Conservation (phyloP, 2,888 invertebrate species). For the Pammene fasciana region DNA sequence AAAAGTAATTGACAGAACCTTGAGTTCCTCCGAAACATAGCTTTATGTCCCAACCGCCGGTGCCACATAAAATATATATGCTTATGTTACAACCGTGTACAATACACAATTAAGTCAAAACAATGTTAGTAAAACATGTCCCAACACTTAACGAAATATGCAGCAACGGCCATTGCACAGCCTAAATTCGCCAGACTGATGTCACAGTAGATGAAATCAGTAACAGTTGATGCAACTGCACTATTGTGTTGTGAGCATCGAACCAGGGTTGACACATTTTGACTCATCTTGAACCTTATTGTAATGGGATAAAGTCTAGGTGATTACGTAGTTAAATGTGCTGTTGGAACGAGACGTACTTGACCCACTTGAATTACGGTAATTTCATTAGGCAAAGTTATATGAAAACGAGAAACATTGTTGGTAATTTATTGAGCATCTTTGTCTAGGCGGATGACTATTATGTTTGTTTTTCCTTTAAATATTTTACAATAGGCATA, state of each 20-base stretch:
- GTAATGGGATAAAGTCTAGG: too few species aligned
- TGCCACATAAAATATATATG: not conserved
- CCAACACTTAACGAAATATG: conserved; percentile 10
- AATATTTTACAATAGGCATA: too few species aligned
- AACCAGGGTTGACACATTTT: not conserved
- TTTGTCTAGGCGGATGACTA: not conserved
- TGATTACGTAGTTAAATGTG: too few species aligned
- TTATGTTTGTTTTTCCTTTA: not conserved
- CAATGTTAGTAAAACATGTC: conserved; percentile 2
- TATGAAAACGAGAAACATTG: conserved; percentile 12
- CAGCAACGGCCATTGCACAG: conserved; percentile 18
- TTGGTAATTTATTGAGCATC: conserved; percentile 14
- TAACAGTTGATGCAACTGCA: conserved; percentile 39
- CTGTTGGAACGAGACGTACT: conserved; percentile 38
- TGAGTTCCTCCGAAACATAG: too few species aligned
- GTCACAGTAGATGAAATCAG: conserved; percentile 38
- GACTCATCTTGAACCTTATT: too few species aligned
- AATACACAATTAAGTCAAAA: conserved; percentile 1
- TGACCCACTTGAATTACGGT: conserved; percentile 42
- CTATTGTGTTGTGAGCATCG: conserved; percentile 44
- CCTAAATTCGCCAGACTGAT: conserved; percentile 31
- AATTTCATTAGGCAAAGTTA: conserved; percentile 34
- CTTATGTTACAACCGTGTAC: not conserved
- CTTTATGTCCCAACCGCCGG: not conserved
- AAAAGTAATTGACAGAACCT: too few species aligned